A percentile compares a stretch with the other conserved stretches of the same genome.
Conservation (phyloP, 1,140 invertebrate genomes). For the Nylanderia fulva region DNA sequence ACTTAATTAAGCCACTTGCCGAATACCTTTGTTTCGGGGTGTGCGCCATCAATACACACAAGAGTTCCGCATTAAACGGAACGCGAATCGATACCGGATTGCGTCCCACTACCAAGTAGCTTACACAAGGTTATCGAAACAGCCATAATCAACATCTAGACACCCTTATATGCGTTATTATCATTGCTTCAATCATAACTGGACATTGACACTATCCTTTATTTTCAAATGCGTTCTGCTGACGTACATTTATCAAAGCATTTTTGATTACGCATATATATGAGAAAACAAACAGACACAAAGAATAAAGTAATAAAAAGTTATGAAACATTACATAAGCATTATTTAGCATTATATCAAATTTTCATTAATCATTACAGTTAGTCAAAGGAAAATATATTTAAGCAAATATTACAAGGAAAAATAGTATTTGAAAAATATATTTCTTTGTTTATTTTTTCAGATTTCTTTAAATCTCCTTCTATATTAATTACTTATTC, state of each 20-base stretch:
- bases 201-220: neutral
- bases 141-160: slow-evolving; percentile 16
- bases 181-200: neutral
- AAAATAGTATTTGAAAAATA: neutral
- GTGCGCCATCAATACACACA: neutral
- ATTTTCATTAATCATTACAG: neutral
- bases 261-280: neutral
- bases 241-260: slow-evolving; percentile 1
- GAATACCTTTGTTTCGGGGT: neutral
- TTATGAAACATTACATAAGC: neutral
- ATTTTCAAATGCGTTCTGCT: neutral
- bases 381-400: neutral
- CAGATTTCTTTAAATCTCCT: neutral
- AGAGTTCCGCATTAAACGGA: slow-evolving; percentile 15
- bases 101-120: slow-evolving; percentile 1
- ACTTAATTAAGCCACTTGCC: slow-evolving; percentile 38
- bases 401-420: neutral
- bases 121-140: slow-evolving; percentile 38
- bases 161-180: neutral
- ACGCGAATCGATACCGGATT: slow-evolving; percentile 64
- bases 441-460: neutral
- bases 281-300: neutral
- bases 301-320: neutral
- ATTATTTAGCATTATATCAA: neutral
- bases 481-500: neutral